Evolutionary conservation across 2,888 invertebrate genomes (phyloP).

Genomic region (Oeneis ivallda): DNA sequence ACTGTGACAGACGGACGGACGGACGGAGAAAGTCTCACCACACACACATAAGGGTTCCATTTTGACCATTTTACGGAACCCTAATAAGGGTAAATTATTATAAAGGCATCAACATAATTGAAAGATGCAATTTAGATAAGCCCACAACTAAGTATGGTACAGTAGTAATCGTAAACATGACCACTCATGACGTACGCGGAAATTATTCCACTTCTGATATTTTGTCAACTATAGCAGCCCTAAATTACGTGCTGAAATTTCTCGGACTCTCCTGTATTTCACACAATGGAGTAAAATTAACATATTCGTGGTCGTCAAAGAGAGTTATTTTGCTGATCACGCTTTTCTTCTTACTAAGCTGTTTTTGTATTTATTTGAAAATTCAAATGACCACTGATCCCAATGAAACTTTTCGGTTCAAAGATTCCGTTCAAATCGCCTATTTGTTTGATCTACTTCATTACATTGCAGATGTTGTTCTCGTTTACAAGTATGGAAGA

Average conservation of each 20-base stretch:
- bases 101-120: slow-evolving; percentile 4
- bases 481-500: slow-evolving; percentile 11
- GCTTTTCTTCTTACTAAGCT: background rate
- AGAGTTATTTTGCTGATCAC: slow-evolving; percentile 4
- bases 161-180: slow-evolving; percentile 5
- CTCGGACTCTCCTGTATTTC: slow-evolving; percentile 11
- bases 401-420: slow-evolving; percentile 1
- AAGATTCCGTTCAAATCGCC: slow-evolving; percentile 11
- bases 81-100: background rate
- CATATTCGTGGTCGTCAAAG: slow-evolving; percentile 6
- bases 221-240: background rate
- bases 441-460: slow-evolving; percentile 10
- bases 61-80: too few species aligned
- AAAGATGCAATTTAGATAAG: slow-evolving; percentile 6
- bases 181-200: background rate
- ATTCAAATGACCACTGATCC: background rate
- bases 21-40: too few species aligned
- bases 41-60: too few species aligned
- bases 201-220: slow-evolving; percentile 3
- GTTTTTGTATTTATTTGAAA: slow-evolving; percentile 9
- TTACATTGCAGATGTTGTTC: slow-evolving; percentile 2
- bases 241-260: background rate
- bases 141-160: background rate
- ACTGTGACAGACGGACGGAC: too few species aligned
- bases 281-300: slow-evolving; percentile 1